A percentile compares a stretch with the other conserved stretches of the same genome.
Conservation (phyloP, 2,888 invertebrate genomes). For the Phlogophora meticulosa region DNA sequence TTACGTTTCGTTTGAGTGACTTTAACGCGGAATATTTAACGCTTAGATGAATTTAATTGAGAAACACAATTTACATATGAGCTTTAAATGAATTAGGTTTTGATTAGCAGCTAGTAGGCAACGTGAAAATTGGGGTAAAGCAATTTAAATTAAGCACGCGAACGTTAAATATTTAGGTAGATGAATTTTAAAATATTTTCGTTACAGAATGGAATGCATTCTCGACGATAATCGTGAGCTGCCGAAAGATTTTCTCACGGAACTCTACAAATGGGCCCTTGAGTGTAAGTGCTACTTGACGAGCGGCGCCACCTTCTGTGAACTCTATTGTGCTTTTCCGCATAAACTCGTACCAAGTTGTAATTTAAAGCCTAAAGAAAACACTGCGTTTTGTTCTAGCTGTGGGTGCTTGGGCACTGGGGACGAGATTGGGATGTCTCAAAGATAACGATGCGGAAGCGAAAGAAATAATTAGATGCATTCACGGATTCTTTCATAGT, state of each 20-base stretch:
- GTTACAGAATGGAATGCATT: constrained; percentile 92
- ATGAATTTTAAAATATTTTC: constrained; percentile 69
- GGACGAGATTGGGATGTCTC: constrained; percentile 95
- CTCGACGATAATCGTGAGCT: constrained; percentile 92
- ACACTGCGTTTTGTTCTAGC: constrained; percentile 87
- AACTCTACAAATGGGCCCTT: constrained; percentile 95
- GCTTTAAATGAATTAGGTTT: constrained; percentile 46
- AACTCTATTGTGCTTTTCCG: constrained; percentile 68
- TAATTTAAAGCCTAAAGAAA: constrained; percentile 61
- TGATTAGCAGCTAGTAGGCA: constrained; percentile 39
- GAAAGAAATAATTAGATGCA: constrained; percentile 94
- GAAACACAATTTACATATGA: constrained; percentile 62
- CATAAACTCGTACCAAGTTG: constrained; percentile 59
- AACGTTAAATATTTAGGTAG: constrained; percentile 30
- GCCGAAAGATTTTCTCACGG: constrained; percentile 93
- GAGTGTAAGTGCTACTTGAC: constrained; percentile 93
- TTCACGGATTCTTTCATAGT: constrained; percentile 94
- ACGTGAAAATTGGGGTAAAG: constrained; percentile 23
- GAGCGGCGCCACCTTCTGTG: constrained; percentile 57
- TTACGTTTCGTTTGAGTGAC: constrained; percentile 78
- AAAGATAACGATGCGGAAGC: constrained; percentile 93
- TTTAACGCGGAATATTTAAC: constrained; percentile 71
- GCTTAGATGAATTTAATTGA: constrained; percentile 66
- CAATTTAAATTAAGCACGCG: constrained; percentile 29
- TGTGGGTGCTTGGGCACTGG: constrained; percentile 95